These are phyloP conservation scores for Artemisiospiza belli DNA, from an alignment of 2,113 vertebrate species.

Conservation along the genomic window DNA sequence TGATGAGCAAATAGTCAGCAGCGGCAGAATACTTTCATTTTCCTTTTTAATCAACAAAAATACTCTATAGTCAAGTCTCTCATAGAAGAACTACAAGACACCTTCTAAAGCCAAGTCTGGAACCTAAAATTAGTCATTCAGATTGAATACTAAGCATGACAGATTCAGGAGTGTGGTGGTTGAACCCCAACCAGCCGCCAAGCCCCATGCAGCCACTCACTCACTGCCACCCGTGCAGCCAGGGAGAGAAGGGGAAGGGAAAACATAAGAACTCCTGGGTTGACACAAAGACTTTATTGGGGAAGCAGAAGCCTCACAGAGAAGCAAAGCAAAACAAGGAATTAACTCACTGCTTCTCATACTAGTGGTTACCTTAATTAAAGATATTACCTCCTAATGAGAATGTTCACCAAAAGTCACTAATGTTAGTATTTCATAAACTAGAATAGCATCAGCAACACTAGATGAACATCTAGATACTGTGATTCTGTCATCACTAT, in stretches of 20 bases:
- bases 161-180: rapidly evolving
- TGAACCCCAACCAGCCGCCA: background rate
- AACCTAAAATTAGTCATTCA: background rate
- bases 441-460: background rate
- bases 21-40: background rate
- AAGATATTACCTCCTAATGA: background rate
- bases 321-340: background rate
- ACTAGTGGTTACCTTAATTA: background rate
- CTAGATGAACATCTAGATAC: background rate
- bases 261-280: background rate
- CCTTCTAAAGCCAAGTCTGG: background rate
- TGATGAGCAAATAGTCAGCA: background rate
- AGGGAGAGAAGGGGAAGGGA: background rate
- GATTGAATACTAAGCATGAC: background rate
- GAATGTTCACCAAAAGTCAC: background rate
- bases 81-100: background rate
- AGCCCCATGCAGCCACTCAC: rapidly evolving
- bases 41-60: background rate
- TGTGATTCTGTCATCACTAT: background rate
- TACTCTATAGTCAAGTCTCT: background rate
- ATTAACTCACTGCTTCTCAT: background rate
- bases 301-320: background rate
- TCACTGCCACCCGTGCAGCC: background rate
- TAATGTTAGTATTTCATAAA: background rate
- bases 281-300: background rate